Evolutionary conservation across 2,113 vertebrate species (phyloP).

Genomic region (Trematocara unimaculatum): DNA sequence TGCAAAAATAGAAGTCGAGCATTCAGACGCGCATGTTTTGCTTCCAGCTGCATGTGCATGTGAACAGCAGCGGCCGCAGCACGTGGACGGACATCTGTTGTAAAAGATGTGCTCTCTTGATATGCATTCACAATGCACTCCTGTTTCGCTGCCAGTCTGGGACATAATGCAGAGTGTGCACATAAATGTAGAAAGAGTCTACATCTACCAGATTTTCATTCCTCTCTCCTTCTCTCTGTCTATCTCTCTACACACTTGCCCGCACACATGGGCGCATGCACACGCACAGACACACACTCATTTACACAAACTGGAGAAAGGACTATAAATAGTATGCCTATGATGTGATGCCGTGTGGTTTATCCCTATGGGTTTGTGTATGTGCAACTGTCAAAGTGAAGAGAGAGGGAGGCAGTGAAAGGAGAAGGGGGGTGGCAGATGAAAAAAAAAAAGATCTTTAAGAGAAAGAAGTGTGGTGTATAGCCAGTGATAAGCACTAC

Average conservation of each 20-base stretch:
- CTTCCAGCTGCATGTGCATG: conserved; percentile 24
- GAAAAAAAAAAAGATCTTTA: conserved; percentile 20
- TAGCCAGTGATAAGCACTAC: conserved; percentile 41
- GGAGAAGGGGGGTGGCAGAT: neutral
- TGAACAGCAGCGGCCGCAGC: conserved; percentile 10
- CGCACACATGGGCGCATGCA: conserved; percentile 5
- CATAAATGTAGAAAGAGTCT: conserved; percentile 45
- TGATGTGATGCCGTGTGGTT: conserved; percentile 67
- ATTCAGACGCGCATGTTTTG: neutral
- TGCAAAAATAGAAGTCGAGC: neutral
- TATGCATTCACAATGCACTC: conserved; percentile 12
- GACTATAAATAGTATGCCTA: conserved; percentile 70
- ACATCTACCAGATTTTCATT: conserved; percentile 30
- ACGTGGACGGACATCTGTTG: conserved; percentile 37
- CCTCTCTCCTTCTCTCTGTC: neutral
- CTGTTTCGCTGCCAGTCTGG: neutral
- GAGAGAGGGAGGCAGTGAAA: conserved; percentile 11
- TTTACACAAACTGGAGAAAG: conserved; percentile 55
- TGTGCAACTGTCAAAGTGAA: conserved; percentile 42
- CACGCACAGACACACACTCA: conserved; percentile 5
- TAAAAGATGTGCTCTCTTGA: conserved; percentile 7
- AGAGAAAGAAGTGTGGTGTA: conserved; percentile 18
- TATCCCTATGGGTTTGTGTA: conserved; percentile 66
- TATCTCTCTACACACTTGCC: conserved; percentile 18
- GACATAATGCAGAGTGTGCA: conserved; percentile 5